phyloP scores from a whole-genome alignment of 2,888 invertebrate genomes.

The Lithodes maja region DNA sequence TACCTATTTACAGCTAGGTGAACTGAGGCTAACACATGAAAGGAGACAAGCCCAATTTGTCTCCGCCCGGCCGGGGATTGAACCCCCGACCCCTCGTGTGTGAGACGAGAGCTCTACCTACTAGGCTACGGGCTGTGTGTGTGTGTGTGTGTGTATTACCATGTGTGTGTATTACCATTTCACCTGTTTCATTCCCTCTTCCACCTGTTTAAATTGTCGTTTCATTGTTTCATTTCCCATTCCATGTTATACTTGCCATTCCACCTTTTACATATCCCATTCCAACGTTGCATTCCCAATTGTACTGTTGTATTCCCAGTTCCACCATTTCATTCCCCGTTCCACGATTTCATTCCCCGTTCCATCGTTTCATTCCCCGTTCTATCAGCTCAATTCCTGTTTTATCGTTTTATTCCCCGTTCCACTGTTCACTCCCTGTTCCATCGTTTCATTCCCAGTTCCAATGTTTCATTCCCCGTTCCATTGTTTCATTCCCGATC shows the following conservation, averaged over 20 bases:
- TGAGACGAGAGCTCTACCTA: no score
- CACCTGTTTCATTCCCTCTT: background rate
- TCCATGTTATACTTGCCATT: background rate
- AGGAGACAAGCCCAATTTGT: no score
- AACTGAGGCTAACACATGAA: no score
- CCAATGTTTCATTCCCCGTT: background rate
- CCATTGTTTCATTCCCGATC: background rate
- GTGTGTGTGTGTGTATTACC: no score
- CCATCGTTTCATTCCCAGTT: background rate
- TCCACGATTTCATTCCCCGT: background rate
- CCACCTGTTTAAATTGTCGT: background rate
- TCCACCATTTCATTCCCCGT: background rate
- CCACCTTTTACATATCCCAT: background rate
- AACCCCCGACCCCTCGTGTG: no score
- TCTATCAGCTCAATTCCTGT: background rate
- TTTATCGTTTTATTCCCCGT: background rate
- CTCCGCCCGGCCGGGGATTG: no score
- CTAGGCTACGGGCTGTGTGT: no score
- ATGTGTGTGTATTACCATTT: background rate
- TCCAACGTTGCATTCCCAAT: background rate
- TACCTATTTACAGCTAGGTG: no score
- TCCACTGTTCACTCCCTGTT: background rate
- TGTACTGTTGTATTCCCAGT: background rate
- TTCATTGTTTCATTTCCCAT: background rate
- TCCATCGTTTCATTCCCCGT: background rate